These are phyloP conservation scores for Dolichomitus sp. DNA, from an alignment of 2,888 invertebrate genomes.

Conservation along the genomic window DNA sequence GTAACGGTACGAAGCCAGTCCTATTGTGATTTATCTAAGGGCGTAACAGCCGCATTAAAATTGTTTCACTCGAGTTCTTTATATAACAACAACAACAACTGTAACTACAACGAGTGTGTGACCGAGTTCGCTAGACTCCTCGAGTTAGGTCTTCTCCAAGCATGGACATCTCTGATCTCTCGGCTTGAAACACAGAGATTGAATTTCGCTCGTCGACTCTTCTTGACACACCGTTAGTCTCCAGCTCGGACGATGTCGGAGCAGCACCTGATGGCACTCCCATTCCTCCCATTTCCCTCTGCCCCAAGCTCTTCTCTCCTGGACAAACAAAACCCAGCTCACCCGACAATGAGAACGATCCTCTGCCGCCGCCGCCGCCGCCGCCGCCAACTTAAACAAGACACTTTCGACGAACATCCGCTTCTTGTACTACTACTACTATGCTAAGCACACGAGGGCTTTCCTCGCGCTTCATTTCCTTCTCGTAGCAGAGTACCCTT, in stretches of 20 bases:
- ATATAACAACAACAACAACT: slow-evolving; percentile 6
- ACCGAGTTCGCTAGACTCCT: slow-evolving; percentile 42
- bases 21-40: slow-evolving; percentile 69
- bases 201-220: slow-evolving; percentile 59
- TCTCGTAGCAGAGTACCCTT: not conserved
- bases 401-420: slow-evolving; percentile 52
- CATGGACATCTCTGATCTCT: slow-evolving; percentile 9
- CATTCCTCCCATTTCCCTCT: not conserved
- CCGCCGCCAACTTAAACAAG: slow-evolving; percentile 55
- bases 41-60: slow-evolving; percentile 71
- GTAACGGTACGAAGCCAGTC: not conserved
- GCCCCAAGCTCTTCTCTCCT: slow-evolving; percentile 28
- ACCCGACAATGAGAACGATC: slow-evolving; percentile 33
- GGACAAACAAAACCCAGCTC: slow-evolving; percentile 52
- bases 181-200: slow-evolving; percentile 44
- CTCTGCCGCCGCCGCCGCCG: not conserved
- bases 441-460: slow-evolving; percentile 16
- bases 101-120: slow-evolving; percentile 7
- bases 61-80: slow-evolving; percentile 60
- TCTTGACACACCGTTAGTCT: slow-evolving; percentile 48
- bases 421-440: slow-evolving; percentile 41
- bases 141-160: not conserved
- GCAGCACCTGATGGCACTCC: slow-evolving; percentile 15
- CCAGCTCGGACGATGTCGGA: slow-evolving; percentile 3
- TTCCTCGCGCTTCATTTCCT: slow-evolving; percentile 9